Evolutionary conservation across 1,140 invertebrate genomes (phyloP).

Genomic region (Cardiocondyla obscurior): DNA sequence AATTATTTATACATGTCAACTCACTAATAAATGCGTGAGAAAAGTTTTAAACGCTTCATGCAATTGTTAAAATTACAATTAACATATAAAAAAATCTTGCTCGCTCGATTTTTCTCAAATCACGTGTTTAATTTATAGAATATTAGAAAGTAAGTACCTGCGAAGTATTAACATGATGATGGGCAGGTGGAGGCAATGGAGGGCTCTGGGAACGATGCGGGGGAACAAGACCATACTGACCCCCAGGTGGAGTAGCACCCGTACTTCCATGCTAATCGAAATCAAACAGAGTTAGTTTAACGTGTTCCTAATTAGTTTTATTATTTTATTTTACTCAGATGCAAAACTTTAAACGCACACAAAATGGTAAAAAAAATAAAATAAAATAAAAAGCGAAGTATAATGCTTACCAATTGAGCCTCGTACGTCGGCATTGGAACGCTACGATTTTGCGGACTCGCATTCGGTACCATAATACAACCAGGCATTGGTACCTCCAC

Average conservation of each 20-base stretch:
- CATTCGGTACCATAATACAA: slow-evolving; percentile 86
- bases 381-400: no score
- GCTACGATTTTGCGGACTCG: slow-evolving; percentile 84
- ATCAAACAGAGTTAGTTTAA: slow-evolving; percentile 74
- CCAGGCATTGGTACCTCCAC: slow-evolving; percentile 85
- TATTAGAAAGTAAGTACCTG: slow-evolving; percentile 85
- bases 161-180: slow-evolving; percentile 91
- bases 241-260: slow-evolving; percentile 79
- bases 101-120: neutral
- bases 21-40: neutral
- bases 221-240: slow-evolving; percentile 80
- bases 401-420: slow-evolving; percentile 86
- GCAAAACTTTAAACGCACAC: neutral
- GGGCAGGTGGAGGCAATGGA: slow-evolving; percentile 88
- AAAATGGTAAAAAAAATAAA: slow-evolving; percentile 22
- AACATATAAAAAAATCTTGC: neutral
- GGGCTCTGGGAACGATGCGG: slow-evolving; percentile 86
- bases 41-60: neutral
- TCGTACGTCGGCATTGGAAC: slow-evolving; percentile 87
- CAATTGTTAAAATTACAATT: neutral
- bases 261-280: slow-evolving; percentile 82
- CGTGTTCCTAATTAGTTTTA: neutral
- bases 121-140: slow-evolving; percentile 10
- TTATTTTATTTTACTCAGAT: neutral
- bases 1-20: neutral